Evolutionary conservation across 2,113 vertebrate genomes (phyloP), one percentile per base, ranked within the genome.

Genomic region (Bos indicus): DNA sequence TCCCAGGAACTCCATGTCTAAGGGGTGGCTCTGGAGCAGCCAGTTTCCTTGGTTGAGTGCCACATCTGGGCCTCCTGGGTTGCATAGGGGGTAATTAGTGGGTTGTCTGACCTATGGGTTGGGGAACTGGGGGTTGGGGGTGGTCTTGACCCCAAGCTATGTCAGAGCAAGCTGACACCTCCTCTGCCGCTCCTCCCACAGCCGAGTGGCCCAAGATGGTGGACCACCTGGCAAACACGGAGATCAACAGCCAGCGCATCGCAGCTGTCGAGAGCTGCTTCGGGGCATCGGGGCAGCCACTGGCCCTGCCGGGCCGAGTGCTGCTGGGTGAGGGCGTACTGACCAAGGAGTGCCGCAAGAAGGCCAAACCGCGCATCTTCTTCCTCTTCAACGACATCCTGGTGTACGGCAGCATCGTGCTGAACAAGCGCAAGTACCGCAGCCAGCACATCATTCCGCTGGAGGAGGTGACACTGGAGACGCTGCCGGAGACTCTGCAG

Each of bases 341-440:
- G 98, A 98, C 99, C 93, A 99, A 99, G 97, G 98, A 99, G 98
- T 99, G 99, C 98, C 99, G 99, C 88, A 99, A 99, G 90, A 99
- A 99, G 84, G 98, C 98, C 4, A 99, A 99, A 95, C 98, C 99
- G 0, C 99, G 99, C 84, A 98, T 98, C 71, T 99, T 99, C 98
- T 99, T 99, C 97, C 99, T 99, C 54, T 99, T 99, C 98, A 99
- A 99, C 0, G 99, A 99, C 97, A 99, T 99, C 97, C 98, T 99
- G 0, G 99, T 99, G 28, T 99, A 99, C 0, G 99, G 99, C 97
- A 99, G 99, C 97, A 98, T 99, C 43, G 96, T 99, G 86, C 98
- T 99, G 92, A 98, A 96, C 90, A 99, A 99, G 43, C 98, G 98
- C 93, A 99, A 99, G 98, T 98, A 99, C 98, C 99, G 99, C 28